Base-by-base conservation (phyloP, 2,113 vertebrate species). In the Vimba vimba region DNA sequence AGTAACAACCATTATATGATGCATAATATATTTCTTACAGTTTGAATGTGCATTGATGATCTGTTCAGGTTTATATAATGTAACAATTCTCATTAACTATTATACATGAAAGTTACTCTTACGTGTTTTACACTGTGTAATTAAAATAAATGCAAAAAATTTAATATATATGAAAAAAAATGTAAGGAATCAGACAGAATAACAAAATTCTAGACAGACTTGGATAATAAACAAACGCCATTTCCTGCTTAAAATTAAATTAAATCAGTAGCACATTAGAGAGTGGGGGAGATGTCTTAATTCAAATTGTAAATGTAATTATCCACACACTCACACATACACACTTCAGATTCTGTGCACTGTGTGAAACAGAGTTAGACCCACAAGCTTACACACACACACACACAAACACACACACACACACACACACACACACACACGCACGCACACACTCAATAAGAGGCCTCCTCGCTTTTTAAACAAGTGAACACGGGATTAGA, bases 401-500 rank as follows among this genome's bases (percentile, higher is more conserved):
- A 79, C 86, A 79, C 83, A 60, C 86, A 79, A 85, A 79, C 80
- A 83, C 25, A 66, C 79, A 33, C 73, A 45, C 33, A 86, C 27
- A 82, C 52, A 79, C 86, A 77, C 83, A 62, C 86, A 73, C 21
- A 85, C 39, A 45, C 77, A 57, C 82, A 33, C 71, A 19, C 55
- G 71, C 25, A 68, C 84, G n/a, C 60, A 52, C 59, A 68, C 60
- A 76, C 59, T 33, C 77, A 79, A 69, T 74, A 23, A 73, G 59
- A 76, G 17, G 36, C 80, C 74, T 82, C 47, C 60, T 76, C 79
- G 52, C n/a, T 71, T 59, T 80, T 86, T 83, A 87, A 86, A 90
- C 69, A 86, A 86, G 77, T 79, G 77, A 89, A 90, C 87, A 89
- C 66, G 84, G 87, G 86, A 87, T 90, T 89, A 90, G 79, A 84